Percentiles rank a stretch among this genome's conserved stretches.
Evolutionary conservation across 2,113 vertebrate genomes (phyloP).

Genomic region (Laticauda laticaudata): DNA sequence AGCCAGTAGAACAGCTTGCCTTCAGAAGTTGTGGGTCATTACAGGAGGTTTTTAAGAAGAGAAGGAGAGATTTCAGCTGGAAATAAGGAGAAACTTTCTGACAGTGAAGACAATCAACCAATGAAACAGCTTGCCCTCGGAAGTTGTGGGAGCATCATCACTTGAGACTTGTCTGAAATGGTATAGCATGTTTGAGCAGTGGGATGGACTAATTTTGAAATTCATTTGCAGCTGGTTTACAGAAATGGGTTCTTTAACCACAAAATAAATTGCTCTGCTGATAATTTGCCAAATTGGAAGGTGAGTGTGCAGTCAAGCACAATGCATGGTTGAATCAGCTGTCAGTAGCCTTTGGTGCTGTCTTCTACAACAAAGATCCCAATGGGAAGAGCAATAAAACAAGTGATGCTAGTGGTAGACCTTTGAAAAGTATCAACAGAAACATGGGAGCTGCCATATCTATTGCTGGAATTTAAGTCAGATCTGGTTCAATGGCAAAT

Average conservation of each 20-base stretch:
- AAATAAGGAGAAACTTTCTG: no score
- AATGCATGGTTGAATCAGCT: slow-evolving; percentile 62
- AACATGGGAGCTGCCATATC: not conserved
- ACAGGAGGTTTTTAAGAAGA: no score
- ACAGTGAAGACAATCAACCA: no score
- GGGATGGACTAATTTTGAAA: slow-evolving; percentile 1
- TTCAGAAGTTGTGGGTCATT: no score
- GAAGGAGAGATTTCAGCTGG: no score
- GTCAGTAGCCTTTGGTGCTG: slow-evolving; percentile 43
- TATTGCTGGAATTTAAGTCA: not conserved
- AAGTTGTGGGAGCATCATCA: no score
- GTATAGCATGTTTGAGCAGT: no score
- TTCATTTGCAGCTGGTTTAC: slow-evolving; percentile 45
- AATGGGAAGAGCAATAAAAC: slow-evolving; percentile 55
- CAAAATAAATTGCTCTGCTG: slow-evolving; percentile 53
- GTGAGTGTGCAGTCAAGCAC: slow-evolving; percentile 61
- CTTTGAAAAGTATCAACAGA: slow-evolving; percentile 8
- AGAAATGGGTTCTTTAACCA: slow-evolving; percentile 58
- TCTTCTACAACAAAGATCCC: slow-evolving; percentile 53
- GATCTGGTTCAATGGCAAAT: not conserved
- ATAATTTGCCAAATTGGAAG: slow-evolving; percentile 64
- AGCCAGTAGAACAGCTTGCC: no score
- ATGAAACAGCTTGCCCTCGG: no score
- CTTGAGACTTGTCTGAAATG: no score
- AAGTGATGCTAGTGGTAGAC: not conserved